Evolutionary conservation across 2,888 invertebrate species (phyloP).

Genomic region (Leptinotarsa rubiginosa): DNA sequence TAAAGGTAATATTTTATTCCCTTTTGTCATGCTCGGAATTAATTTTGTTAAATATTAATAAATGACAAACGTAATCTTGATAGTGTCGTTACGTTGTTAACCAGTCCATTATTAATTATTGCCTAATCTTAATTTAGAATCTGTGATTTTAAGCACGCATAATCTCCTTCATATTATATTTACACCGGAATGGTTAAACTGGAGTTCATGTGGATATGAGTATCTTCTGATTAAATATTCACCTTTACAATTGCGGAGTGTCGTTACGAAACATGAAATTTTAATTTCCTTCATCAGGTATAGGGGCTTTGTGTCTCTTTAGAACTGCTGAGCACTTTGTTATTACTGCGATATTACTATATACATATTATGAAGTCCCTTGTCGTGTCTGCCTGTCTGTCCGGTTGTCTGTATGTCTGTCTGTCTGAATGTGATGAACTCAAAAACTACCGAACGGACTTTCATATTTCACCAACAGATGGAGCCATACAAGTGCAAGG

Average conservation of each 20-base stretch:
- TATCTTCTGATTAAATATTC: constrained; percentile 13
- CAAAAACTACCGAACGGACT: too few relatives aligned
- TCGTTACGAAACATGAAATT: constrained; percentile 13
- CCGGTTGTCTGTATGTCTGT: too few relatives aligned
- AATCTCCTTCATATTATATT: constrained; percentile 44
- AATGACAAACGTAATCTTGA: constrained; percentile 65
- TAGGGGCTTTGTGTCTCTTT: background rate
- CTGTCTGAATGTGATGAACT: too few relatives aligned
- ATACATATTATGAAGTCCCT: too few relatives aligned
- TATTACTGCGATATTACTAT: too few relatives aligned
- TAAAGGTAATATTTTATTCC: constrained; percentile 61
- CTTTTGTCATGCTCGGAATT: constrained; percentile 61
- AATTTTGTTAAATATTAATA: constrained; percentile 66
- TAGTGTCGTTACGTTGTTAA: constrained; percentile 65
- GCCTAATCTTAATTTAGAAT: constrained; percentile 64
- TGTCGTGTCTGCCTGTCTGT: too few relatives aligned
- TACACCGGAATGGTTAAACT: constrained; percentile 35
- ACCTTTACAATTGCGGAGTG: constrained; percentile 19
- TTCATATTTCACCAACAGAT: too few relatives aligned
- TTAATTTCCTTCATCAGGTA: background rate
- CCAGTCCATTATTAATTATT: constrained; percentile 64
- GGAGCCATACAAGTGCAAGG: too few relatives aligned
- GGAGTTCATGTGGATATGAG: constrained; percentile 10
- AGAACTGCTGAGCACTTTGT: too few relatives aligned
- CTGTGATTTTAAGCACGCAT: constrained; percentile 62